Conservation (phyloP, 2,113 vertebrate species). For the Corapipo altera region DNA sequence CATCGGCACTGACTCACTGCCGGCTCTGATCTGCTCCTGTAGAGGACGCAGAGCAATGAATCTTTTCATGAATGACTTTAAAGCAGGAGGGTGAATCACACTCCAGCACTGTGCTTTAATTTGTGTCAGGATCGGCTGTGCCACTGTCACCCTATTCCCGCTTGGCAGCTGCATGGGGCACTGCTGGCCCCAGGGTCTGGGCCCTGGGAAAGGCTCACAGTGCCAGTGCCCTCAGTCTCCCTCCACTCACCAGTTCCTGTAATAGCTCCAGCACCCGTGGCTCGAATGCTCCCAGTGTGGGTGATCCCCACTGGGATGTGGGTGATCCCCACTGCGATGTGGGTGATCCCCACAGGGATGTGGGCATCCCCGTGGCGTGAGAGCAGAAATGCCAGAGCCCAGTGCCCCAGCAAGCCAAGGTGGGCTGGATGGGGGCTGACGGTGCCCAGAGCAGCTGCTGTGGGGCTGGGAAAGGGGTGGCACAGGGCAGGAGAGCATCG, state of each 20-base stretch:
- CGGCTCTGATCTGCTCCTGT: background rate
- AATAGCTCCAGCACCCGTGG: background rate
- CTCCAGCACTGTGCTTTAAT: background rate
- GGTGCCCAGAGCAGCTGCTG: background rate
- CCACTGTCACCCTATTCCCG: background rate
- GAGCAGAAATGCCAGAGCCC: background rate
- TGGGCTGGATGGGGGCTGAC: background rate
- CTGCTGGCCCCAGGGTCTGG: rapidly evolving
- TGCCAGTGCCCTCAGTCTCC: rapidly evolving
- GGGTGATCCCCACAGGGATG: background rate
- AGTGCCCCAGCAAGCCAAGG: background rate
- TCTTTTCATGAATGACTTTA: slow-evolving; percentile 34
- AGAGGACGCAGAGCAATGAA: background rate
- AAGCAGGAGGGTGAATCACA: slow-evolving; percentile 15
- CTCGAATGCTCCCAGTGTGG: rapidly evolving
- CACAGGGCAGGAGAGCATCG: background rate
- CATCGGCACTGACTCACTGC: background rate
- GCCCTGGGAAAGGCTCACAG: background rate
- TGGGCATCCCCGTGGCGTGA: rapidly evolving
- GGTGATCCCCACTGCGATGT: background rate
- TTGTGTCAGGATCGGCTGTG: background rate
- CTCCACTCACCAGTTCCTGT: rapidly evolving
- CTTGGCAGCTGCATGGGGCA: background rate
- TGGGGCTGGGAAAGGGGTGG: background rate
- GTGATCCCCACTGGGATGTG: background rate